Conservation (phyloP, 92 coral and sea anemone genomes). For the Porites evermanni region DNA sequence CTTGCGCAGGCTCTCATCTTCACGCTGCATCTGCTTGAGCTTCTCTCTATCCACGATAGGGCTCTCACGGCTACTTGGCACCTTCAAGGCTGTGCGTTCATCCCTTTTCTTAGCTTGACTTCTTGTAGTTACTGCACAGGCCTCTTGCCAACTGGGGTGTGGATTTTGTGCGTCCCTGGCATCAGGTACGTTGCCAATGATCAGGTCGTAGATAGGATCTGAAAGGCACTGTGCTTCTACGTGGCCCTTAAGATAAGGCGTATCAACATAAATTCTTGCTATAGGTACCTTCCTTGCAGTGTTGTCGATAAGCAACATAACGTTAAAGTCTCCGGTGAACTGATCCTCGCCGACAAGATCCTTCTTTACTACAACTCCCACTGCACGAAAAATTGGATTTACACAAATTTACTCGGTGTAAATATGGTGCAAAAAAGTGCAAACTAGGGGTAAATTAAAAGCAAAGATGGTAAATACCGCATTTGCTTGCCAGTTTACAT, state of each 20-base stretch:
- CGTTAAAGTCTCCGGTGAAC: slow-evolving; percentile 41
- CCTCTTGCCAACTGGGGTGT: slow-evolving; percentile 34
- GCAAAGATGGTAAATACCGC: too few relatives aligned
- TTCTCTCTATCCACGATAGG: slow-evolving; percentile 30
- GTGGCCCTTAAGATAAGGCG: slow-evolving; percentile 57
- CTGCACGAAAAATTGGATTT: too few relatives aligned
- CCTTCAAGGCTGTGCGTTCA: background rate
- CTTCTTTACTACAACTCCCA: slow-evolving; percentile 59
- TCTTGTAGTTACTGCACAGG: background rate
- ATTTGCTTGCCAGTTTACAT: too few relatives aligned
- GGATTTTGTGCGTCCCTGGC: slow-evolving; percentile 42
- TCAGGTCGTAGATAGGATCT: slow-evolving; percentile 19
- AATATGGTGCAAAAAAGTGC: too few relatives aligned
- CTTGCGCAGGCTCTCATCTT: slow-evolving; percentile 46
- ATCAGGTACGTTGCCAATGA: slow-evolving; percentile 15
- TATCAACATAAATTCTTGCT: slow-evolving; percentile 51
- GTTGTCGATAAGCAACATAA: slow-evolving; percentile 64
- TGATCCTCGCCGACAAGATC: slow-evolving; percentile 48
- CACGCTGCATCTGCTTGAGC: slow-evolving; percentile 35
- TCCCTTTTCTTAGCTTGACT: slow-evolving; percentile 42
- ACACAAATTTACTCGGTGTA: too few relatives aligned
- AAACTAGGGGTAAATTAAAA: too few relatives aligned
- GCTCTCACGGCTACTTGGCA: slow-evolving; percentile 1
- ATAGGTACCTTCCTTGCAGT: slow-evolving; percentile 66
- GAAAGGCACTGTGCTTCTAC: slow-evolving; percentile 61